Conservation (phyloP, 2,113 vertebrate genomes). For the Nibea albiflora region DNA sequence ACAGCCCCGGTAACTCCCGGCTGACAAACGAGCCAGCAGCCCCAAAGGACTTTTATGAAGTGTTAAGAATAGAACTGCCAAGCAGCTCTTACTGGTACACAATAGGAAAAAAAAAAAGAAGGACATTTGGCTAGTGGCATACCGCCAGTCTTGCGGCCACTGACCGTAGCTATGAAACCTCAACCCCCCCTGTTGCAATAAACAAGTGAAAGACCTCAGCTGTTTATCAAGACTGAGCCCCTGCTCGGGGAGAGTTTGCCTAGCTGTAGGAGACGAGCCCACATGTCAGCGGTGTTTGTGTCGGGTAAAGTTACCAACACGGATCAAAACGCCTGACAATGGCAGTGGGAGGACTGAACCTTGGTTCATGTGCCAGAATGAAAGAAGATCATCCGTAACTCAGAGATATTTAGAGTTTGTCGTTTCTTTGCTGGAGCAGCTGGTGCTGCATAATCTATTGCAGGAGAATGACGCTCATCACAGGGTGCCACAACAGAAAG, state of each 20-base stretch:
- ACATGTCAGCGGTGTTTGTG: slow-evolving; percentile 29
- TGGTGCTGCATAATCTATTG: neutral
- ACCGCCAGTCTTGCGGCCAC: slow-evolving; percentile 25
- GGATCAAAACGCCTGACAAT: neutral
- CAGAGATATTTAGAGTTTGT: neutral
- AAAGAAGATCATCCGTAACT: slow-evolving; percentile 12
- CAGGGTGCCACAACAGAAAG: too few relatives aligned
- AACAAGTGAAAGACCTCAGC: slow-evolving; percentile 53
- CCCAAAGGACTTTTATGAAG: slow-evolving; percentile 28
- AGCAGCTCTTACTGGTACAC: slow-evolving; percentile 54
- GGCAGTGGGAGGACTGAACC: neutral
- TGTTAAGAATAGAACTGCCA: slow-evolving; percentile 66
- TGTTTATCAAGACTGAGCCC: slow-evolving; percentile 50
- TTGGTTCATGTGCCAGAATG: neutral
- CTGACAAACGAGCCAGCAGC: neutral
- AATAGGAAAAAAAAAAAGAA: slow-evolving; percentile 11
- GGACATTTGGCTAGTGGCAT: neutral
- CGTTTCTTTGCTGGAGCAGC: neutral
- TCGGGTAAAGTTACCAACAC: slow-evolving; percentile 45
- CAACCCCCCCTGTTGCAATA: slow-evolving; percentile 42
- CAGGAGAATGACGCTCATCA: neutral
- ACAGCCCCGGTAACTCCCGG: slow-evolving; percentile 16
- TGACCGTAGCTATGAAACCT: slow-evolving; percentile 29
- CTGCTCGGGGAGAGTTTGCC: slow-evolving; percentile 11
- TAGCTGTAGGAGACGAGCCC: slow-evolving; percentile 12